Conservation (phyloP, 1,140 invertebrate genomes). For the Plectrocnemia conspersa region DNA sequence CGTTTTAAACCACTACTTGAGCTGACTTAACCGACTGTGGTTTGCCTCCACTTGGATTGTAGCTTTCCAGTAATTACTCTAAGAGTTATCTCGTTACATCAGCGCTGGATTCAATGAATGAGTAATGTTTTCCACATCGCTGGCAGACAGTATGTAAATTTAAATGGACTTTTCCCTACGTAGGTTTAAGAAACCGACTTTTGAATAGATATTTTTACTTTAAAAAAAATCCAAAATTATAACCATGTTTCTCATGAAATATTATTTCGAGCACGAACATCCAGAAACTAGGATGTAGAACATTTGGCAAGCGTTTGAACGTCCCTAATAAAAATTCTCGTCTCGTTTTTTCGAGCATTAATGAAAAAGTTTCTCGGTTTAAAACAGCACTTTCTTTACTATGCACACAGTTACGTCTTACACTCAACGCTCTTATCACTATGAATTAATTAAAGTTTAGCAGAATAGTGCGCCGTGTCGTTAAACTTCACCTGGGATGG, state of each 20-base stretch:
- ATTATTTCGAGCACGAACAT: no score
- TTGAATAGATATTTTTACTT: no score
- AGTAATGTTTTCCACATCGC: conserved; percentile 3
- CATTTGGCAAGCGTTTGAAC: conserved; percentile 2
- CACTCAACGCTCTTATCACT: conserved; percentile 24
- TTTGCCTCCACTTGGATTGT: no score
- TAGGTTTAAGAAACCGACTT: no score
- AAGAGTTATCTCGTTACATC: conserved; percentile 6
- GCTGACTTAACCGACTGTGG: no score
- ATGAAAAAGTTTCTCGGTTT: conserved; percentile 17
- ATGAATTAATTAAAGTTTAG: conserved; percentile 27
- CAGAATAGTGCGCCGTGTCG: conserved; percentile 21
- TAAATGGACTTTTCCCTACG: no score
- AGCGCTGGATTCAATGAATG: conserved; percentile 1
- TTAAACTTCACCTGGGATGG: conserved; percentile 17
- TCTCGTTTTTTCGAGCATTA: conserved; percentile 13
- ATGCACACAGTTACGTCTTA: conserved; percentile 8
- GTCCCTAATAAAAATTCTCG: conserved; percentile 15
- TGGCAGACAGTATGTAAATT: no score
- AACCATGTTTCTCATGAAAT: no score
- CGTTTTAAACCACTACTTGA: no score
- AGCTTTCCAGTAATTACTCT: conserved; percentile 9
- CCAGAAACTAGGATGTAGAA: not conserved
- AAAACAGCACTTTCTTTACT: not conserved
- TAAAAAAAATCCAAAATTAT: no score